Conservation (phyloP, 2,797 vertebrate genomes). For the Xiphophorus birchmanni region DNA sequence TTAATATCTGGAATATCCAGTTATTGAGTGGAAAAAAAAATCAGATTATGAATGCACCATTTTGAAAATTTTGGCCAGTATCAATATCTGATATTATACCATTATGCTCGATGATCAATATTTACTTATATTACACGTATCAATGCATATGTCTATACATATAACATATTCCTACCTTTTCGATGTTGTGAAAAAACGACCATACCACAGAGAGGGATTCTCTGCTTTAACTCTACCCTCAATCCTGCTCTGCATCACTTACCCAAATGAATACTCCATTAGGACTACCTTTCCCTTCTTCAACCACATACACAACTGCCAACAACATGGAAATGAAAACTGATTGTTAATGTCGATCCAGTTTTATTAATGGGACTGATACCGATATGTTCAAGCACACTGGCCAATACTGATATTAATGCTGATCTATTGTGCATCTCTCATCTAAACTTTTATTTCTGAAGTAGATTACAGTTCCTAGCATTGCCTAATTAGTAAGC, state of each 20-base stretch:
- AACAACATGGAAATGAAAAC: not conserved
- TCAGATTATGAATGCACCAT: not conserved
- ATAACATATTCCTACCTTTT: not conserved
- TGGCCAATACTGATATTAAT: not conserved
- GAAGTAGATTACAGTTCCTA: not conserved
- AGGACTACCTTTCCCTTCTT: not conserved
- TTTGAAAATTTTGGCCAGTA: not conserved
- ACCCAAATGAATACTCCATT: not conserved
- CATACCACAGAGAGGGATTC: not conserved
- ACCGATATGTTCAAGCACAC: not conserved
- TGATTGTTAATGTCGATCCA: not conserved
- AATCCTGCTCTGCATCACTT: not conserved
- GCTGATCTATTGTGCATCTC: not conserved
- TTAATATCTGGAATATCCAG: not conserved
- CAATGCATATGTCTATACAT: not conserved
- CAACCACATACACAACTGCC: not conserved
- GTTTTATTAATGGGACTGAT: not conserved
- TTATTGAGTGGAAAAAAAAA: not conserved
- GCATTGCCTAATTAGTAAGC: not conserved
- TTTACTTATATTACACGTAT: not conserved
- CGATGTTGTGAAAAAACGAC: not conserved
- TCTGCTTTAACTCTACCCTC: not conserved
- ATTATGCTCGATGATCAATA: not conserved
- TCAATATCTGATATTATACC: not conserved
- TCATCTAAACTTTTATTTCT: not conserved